Base-by-base conservation (phyloP, 92 coral and sea anemone genomes). In the Pocillopora grandis region DNA sequence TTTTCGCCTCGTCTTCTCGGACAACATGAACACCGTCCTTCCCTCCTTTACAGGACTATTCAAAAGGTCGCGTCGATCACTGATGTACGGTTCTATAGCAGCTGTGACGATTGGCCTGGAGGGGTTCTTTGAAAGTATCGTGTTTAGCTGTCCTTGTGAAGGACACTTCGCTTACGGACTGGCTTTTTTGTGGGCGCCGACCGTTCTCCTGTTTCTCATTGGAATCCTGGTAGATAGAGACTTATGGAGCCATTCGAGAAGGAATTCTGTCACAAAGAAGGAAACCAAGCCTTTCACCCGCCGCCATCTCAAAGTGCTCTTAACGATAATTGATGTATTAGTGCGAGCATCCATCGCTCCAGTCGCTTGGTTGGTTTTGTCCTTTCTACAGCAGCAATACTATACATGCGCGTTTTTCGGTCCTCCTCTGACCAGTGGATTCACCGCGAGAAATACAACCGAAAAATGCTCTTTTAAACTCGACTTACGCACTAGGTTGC, bases 101-200 rank as follows among this genome's bases (percentile, higher is more conserved):
- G 78, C 80, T 33, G 37, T 82, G 23, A 90, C 93, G 37, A 65
- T 82, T 12, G 90, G 84, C 37, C 15, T 90, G 10, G 90, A 90
- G n/a, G 93, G 87, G 67, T 27, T 90, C 5, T 90, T 82, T 62
- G 90, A 86, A 36, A 71, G 76, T 27, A 71, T 90, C 18, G 82
- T 90, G 21, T 90, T 88, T 68, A 87, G 80, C 60, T 93, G 97
- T 80, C 94, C 97, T 1, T 93, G 97, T 63, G n/a, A 77, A 21
- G 77, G 91, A 3, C 76, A 88, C 82, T 76, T n/a, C 10, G 42
- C 63, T 9, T 93, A 93, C 57, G 97, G 97, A 9, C 23, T 90
- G n/a, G 77, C 79, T 3, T 93, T 90, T 23, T 86, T 93, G 18
- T 80, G 87, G 55, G 87, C 84, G 12, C 97, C 97, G 3, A 72